Percentiles rank a stretch among this genome's conserved stretches.
Evolutionary conservation across 35 echinoderm and acorn worm species (phyloP).

Genomic region (Chiridota heheva): DNA sequence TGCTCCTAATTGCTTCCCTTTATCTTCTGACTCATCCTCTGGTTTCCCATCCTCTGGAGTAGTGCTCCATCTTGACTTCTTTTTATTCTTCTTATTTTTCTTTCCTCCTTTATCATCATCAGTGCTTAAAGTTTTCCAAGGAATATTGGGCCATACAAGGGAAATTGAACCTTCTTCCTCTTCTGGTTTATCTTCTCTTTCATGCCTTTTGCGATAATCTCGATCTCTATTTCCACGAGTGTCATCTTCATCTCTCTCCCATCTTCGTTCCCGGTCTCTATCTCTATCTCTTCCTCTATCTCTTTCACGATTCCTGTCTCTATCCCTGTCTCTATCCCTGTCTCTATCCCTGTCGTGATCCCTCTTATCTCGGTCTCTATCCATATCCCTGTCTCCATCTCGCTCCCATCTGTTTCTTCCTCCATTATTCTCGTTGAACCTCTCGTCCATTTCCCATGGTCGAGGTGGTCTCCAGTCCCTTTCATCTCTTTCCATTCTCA

Average conservation of each 20-base stretch:
- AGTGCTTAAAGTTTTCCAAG: no score
- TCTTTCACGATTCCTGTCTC: slow-evolving; percentile 58
- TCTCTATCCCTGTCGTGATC: slow-evolving; percentile 62
- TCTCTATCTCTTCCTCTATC: slow-evolving; percentile 72
- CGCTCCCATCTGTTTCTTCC: slow-evolving; percentile 36
- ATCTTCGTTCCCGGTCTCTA: slow-evolving; percentile 25
- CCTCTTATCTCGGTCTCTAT: slow-evolving; percentile 33
- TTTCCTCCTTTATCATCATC: no score
- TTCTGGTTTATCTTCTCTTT: slow-evolving; percentile 42
- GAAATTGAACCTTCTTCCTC: slow-evolving; percentile 16
- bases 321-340: slow-evolving; percentile 50
- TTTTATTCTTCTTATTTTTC: no score
- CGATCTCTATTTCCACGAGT: slow-evolving; percentile 63
- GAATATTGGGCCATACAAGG: no score
- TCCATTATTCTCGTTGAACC: no score
- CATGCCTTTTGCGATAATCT: slow-evolving; percentile 61
- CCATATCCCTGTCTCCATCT: slow-evolving; percentile 38
- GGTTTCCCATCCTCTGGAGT: no score
- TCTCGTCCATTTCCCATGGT: slow-evolving; percentile 27
- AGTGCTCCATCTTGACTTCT: no score
- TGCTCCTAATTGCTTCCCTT: no score
- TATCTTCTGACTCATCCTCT: no score
- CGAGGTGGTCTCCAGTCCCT: slow-evolving; percentile 52
- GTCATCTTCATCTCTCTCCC: no score
- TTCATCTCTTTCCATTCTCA: slow-evolving; percentile 35